Evolutionary conservation across 2,797 vertebrate species (phyloP).

Genomic region (Choloepus didactylus): DNA sequence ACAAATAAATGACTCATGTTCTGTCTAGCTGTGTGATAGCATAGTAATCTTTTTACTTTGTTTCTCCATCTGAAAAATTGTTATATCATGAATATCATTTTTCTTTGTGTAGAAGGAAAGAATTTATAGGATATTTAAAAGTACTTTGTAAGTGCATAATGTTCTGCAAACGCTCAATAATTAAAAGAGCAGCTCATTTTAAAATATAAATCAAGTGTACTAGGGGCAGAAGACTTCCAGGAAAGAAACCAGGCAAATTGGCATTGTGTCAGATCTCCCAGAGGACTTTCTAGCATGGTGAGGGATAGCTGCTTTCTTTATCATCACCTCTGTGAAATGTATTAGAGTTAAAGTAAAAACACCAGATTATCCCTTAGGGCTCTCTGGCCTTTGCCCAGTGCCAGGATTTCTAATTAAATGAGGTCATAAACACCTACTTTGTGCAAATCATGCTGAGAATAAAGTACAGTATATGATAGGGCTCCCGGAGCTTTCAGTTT

Average conservation of each 20-base stretch:
- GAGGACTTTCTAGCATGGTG: not conserved
- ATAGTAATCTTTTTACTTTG: not conserved
- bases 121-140: conserved; percentile 37
- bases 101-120: conserved; percentile 3
- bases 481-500: not conserved
- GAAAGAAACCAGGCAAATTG: conserved; percentile 17
- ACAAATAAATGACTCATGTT: not conserved
- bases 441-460: not conserved
- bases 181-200: conserved; percentile 46
- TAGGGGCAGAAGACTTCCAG: not conserved
- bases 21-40: not conserved
- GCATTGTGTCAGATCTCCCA: not conserved
- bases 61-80: conserved; percentile 14
- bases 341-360: not conserved
- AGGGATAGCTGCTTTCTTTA: not conserved
- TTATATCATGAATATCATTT: not conserved
- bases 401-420: not conserved
- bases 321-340: not conserved
- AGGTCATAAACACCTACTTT: not conserved
- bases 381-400: not conserved
- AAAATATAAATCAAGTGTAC: conserved; percentile 36
- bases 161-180: not conserved
- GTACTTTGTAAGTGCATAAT: not conserved
- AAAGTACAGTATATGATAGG: not conserved
- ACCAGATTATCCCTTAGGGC: not conserved